Evolutionary conservation across 2,888 invertebrate genomes (phyloP).

Genomic region (Lasioglossum malachurum): DNA sequence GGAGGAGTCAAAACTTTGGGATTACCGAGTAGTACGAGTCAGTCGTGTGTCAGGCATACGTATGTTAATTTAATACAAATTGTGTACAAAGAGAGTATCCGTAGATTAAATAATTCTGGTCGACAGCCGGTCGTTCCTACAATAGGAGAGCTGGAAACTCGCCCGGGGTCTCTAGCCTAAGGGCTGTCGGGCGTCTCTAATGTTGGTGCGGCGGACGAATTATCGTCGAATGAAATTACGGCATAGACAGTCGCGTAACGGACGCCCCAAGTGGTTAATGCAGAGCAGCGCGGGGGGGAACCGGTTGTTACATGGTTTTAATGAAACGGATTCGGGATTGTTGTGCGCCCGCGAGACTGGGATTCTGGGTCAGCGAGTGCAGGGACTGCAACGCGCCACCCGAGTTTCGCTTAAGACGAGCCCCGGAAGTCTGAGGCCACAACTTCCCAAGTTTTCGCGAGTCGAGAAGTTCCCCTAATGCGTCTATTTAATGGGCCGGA

Average conservation of each 20-base stretch:
- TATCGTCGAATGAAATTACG: slow-evolving; percentile 22
- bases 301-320: slow-evolving; percentile 5
- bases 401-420: slow-evolving; percentile 21
- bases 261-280: background rate
- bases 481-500: slow-evolving; percentile 34
- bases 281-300: background rate
- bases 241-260: slow-evolving; percentile 31
- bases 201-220: background rate
- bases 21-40: background rate
- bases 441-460: slow-evolving; percentile 6
- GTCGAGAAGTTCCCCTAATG: slow-evolving; percentile 14
- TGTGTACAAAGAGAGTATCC: background rate
- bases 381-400: background rate
- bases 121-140: background rate
- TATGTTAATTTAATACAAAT: background rate
- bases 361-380: slow-evolving; percentile 24
- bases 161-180: background rate
- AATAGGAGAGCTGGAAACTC: background rate
- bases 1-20: too few species aligned
- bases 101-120: background rate
- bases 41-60: background rate
- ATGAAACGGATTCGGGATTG: slow-evolving; percentile 37
- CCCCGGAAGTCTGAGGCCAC: background rate
- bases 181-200: slow-evolving; percentile 2
- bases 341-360: slow-evolving; percentile 19